These are phyloP conservation scores for Panorpa germanica DNA, from an alignment of 2,888 invertebrate species.

Conservation along the genomic window DNA sequence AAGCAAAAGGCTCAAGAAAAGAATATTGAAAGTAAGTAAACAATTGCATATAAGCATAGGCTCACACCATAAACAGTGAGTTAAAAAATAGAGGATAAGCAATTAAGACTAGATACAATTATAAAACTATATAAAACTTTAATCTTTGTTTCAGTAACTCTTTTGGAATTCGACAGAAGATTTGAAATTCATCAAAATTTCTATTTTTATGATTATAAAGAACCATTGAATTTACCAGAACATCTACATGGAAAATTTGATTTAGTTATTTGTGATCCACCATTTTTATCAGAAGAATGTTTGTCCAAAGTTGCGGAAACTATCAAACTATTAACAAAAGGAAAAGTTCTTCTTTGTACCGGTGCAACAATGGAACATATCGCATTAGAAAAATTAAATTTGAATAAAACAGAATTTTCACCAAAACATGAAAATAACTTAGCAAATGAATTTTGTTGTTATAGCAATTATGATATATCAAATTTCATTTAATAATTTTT, in stretches of 20 bases:
- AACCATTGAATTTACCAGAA: constrained; percentile 44
- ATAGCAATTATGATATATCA: constrained; percentile 69
- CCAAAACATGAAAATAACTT: constrained; percentile 79
- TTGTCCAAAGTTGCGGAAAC: constrained; percentile 65
- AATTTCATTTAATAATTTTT: no score
- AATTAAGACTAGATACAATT: constrained; percentile 10
- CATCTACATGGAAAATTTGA: constrained; percentile 46
- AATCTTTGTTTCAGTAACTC: constrained; percentile 33
- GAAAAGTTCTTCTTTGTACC: constrained; percentile 72
- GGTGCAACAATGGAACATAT: constrained; percentile 64
- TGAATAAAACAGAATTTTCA: constrained; percentile 47
- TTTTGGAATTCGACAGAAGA: constrained; percentile 72
- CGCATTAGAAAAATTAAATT: constrained; percentile 38
- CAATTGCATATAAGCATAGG: no score
- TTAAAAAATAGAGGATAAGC: constrained; percentile 7
- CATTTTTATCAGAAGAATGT: constrained; percentile 87
- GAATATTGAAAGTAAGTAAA: no score
- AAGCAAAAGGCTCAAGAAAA: constrained; percentile 22
- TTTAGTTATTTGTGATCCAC: constrained; percentile 83
- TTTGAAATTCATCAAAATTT: constrained; percentile 68
- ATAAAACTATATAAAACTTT: constrained; percentile 13
- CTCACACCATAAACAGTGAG: no score
- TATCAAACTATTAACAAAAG: constrained; percentile 50
- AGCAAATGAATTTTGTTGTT: constrained; percentile 85
- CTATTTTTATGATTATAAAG: constrained; percentile 74